Evolutionary conservation across 53 echinoderm and acorn worm species (phyloP), one percentile per base, ranked within the genome.

Genomic region (Crossaster papposus): DNA sequence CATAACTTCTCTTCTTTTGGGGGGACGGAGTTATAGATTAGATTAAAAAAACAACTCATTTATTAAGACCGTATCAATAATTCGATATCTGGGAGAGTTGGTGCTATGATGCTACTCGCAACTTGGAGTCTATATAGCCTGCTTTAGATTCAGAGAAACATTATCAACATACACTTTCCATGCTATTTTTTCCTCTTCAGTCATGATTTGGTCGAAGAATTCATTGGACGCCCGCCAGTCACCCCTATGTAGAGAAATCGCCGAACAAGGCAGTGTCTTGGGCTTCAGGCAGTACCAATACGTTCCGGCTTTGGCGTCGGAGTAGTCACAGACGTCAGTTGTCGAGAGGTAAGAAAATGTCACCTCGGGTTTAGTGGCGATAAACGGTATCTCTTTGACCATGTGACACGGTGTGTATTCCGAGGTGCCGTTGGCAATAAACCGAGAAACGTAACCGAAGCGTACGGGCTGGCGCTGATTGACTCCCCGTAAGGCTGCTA

Each of bases 261-360:
- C 44, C n/a, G 44, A 44, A 44, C 78, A 78, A 29, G 78, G 51
- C 29, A 78, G 78, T 2, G 78, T 78, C 6, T 28, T 35, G 23
- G 94, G 94, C 51, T 62, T 82, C 31, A 58, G 64, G 28, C 94
- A 94, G 50, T 85, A 94, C 94, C 94, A 94, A 8, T 92, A 90
- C 1, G 86, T 92, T 11, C 76, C 84, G 26, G 88, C 86, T 24
- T 34, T 62, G 32, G 63, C 28, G 75, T 92, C 91, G 30, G 89
- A 85, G 14, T 80, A 90, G 78, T 94, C 86, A 76, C 94, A 78
- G 78, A 51, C 28, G 15, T 78, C 78, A 5, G 44, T 50, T 12
- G 12, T 2, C 14, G 73, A 86, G 1, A 35, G 17, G 18, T 24
- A 51, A 26, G 78, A 78, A 24, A 51, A 32, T 0, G 4, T 10